These are phyloP conservation scores for Podiceps cristatus DNA, from an alignment of 2,113 vertebrate species.

Conservation along the genomic window DNA sequence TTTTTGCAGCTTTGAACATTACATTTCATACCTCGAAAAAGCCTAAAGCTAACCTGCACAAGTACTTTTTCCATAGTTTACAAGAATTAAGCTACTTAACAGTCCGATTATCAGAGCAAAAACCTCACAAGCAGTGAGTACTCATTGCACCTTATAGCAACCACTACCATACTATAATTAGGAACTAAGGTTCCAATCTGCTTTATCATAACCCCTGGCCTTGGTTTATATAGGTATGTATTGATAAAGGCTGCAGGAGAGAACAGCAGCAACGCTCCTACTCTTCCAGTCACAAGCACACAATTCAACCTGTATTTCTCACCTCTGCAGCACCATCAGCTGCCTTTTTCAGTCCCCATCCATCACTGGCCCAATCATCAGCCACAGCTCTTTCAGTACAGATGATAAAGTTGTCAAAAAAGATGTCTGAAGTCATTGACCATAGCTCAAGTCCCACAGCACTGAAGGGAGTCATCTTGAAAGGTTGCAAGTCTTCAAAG, in stretches of 20 bases:
- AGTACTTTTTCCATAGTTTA: not conserved
- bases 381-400: conserved; percentile 87
- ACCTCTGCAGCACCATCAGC: conserved; percentile 97
- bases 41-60: not conserved
- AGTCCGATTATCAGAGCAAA: not conserved
- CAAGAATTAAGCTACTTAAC: not conserved
- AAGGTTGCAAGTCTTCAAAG: conserved; percentile 96
- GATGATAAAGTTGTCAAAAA: conserved; percentile 98
- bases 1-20: not conserved
- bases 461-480: conserved; percentile 91
- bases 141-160: not conserved
- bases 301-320: not conserved
- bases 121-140: not conserved
- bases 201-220: not conserved
- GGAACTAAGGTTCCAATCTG: not conserved
- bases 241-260: not conserved
- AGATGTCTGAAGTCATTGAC: conserved; percentile 99
- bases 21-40: not conserved
- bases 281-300: not conserved
- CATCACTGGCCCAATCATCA: conserved; percentile 90
- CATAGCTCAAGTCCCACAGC: conserved; percentile 96
- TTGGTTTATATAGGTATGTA: not conserved
- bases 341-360: conserved; percentile 96
- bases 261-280: not conserved
- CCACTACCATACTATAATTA: not conserved